phyloP scores from a whole-genome alignment of 2,797 vertebrate species.

The Phrynocephalus guinanensis region DNA sequence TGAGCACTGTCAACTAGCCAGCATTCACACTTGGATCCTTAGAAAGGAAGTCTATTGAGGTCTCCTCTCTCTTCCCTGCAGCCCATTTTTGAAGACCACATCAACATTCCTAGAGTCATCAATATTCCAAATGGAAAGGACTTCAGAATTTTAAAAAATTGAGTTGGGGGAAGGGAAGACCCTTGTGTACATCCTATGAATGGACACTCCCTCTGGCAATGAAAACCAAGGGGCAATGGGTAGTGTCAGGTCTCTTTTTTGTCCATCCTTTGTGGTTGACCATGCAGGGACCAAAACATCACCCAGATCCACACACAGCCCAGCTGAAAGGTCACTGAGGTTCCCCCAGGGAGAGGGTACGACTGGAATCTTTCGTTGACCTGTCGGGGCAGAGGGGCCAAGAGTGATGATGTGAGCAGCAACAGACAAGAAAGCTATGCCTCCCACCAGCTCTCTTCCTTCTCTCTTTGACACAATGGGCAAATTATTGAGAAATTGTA shows the following conservation, averaged over 20 bases:
- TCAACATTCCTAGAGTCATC: too few species aligned
- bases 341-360: conserved; percentile 13
- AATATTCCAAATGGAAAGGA: too few species aligned
- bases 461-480: background rate
- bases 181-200: too few species aligned
- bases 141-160: too few species aligned
- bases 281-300: background rate
- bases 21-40: too few species aligned
- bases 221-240: background rate
- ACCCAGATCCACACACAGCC: background rate
- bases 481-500: conserved; percentile 54
- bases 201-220: background rate
- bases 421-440: conserved; percentile 8
- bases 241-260: background rate
- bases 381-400: background rate
- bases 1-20: too few species aligned
- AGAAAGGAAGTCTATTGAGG: too few species aligned
- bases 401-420: background rate
- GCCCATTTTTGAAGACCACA: too few species aligned
- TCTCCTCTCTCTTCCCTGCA: too few species aligned
- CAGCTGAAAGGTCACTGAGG: conserved; percentile 7
- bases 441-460: background rate
- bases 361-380: background rate
- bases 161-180: too few species aligned
- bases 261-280: background rate